Conservation (phyloP, 2,113 vertebrate species). For the Butorides virescens region DNA sequence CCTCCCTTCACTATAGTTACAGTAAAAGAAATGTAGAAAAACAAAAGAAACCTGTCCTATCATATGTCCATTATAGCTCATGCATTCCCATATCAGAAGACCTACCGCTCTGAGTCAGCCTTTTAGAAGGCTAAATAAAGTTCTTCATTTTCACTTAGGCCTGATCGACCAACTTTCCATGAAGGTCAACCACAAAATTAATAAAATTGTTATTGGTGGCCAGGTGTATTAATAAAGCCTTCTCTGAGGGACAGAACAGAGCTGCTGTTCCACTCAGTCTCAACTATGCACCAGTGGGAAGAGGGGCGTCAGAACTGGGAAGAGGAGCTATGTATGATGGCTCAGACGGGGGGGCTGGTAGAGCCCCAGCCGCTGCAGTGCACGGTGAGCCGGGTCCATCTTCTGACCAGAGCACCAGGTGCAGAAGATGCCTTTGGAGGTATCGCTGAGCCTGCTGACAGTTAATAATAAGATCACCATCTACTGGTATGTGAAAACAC, state of each 20-base stretch:
- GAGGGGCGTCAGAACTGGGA: accelerated
- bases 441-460: neutral
- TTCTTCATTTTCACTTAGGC: neutral
- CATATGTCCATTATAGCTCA: neutral
- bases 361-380: neutral
- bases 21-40: neutral
- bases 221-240: neutral
- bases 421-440: neutral
- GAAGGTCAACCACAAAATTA: neutral
- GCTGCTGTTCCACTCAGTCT: neutral
- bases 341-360: neutral
- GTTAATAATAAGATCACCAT: neutral
- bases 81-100: neutral
- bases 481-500: neutral
- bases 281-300: neutral
- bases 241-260: neutral
- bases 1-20: neutral
- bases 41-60: neutral
- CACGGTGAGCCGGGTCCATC: neutral
- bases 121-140: neutral
- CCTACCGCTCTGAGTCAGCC: neutral
- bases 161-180: neutral
- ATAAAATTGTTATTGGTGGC: neutral
- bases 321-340: neutral
- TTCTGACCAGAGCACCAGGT: neutral